Base-by-base conservation (phyloP, 2,797 vertebrate genomes). In the Manis crassicaudata region DNA sequence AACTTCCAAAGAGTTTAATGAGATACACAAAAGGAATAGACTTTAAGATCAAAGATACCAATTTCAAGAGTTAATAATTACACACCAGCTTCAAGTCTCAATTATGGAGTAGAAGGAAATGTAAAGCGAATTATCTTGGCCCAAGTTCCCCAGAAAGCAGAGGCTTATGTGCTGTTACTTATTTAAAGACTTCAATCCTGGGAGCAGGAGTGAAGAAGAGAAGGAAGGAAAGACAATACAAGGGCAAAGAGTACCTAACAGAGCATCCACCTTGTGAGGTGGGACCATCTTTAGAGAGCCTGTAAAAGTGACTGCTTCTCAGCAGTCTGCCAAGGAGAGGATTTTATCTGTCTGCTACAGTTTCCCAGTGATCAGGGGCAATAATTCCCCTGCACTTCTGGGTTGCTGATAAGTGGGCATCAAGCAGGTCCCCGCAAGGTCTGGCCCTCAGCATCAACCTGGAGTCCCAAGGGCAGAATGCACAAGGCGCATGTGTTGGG, bases 1-100 rank as follows among this genome's bases (percentile, higher is more conserved):
- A 94, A 21, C 52, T 87, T 79, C 77, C 21, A n/a, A 67, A 89
- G 17, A 76, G 16, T 85, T 95, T 85, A 85, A 88, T 93, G 11
- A 86, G 92, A 67, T 68, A 63, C n/a, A 88, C 25, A 18, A 90
- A 89, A 85, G 32, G 32, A 90, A 87, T 87, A 73, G 70, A 90
- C n/a, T 70, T 95, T 82, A 82, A 35, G 14, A 87, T 72, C 7
- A 0, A 95, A 93, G 54, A 79, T 77, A 73, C 14, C 63, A 65
- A 65, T 90, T 81, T 90, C 56, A 67, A 46, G 68, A 70, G 60
- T 80, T 76, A 20, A n/a, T 58, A 37, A 84, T 25, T 13, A 58
- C 37, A 82, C 18, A 68, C 20, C 43, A 54, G 32, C 6, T 2
- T 92, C 60, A 80, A 84, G 9, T 82, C 29, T 46, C 29, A 84